phyloP scores from a whole-genome alignment of 2,888 invertebrate species.

The Deilephila porcellus region DNA sequence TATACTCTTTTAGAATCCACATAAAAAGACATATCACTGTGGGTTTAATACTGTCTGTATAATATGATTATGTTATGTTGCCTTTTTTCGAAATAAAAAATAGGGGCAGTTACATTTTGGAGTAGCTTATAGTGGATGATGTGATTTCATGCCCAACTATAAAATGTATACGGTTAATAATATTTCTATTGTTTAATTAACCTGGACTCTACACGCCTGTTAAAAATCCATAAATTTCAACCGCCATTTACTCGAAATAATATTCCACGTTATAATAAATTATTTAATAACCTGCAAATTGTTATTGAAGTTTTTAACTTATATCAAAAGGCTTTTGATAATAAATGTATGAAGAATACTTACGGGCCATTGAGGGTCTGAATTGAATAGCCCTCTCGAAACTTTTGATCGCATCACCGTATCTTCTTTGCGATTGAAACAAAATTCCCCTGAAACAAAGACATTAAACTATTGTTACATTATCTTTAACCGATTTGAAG shows the following conservation, averaged over 20 bases:
- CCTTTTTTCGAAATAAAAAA: too few relatives aligned
- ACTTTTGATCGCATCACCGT: conserved; percentile 94
- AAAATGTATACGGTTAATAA: too few relatives aligned
- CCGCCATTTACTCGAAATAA: not conserved
- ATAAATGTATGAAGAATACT: conserved; percentile 80
- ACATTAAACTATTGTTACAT: conserved; percentile 40
- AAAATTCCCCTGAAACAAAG: conserved; percentile 93
- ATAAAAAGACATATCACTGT: too few relatives aligned
- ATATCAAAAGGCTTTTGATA: conserved; percentile 18
- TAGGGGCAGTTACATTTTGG: too few relatives aligned
- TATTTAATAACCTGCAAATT: not conserved
- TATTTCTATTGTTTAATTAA: not conserved
- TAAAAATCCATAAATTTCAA: not conserved
- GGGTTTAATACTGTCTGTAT: too few relatives aligned
- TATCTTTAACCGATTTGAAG: conserved; percentile 12
- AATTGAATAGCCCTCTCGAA: conserved; percentile 96
- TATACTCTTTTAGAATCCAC: too few relatives aligned
- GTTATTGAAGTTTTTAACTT: not conserved
- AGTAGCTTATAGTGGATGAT: too few relatives aligned
- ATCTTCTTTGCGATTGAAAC: conserved; percentile 94
- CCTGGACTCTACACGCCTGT: conserved; percentile 2
- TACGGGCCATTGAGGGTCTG: conserved; percentile 96
- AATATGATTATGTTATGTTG: too few relatives aligned
- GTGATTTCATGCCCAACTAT: too few relatives aligned
- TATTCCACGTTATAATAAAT: not conserved